Evolutionary conservation across 2,888 invertebrate genomes (phyloP), one percentile per base, ranked within the genome.

Genomic region (Mermis nigrescens): DNA sequence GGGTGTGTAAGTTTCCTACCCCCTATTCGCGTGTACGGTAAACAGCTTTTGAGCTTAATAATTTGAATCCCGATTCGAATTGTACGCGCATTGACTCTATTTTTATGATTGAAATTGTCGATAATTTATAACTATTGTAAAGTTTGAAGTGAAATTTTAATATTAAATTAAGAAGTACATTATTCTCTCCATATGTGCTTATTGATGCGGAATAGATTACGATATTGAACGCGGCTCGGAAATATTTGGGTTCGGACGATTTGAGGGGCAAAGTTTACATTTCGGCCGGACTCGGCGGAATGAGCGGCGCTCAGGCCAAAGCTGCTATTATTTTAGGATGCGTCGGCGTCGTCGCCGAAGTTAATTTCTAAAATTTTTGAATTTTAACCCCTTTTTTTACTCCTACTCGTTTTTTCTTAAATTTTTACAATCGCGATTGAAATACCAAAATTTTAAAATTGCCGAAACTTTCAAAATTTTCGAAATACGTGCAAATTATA

Each of bases 251-350:
- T 1, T 64, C 69, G 0, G 70, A 73, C 46, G 72, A 76, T 57
- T 67, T 81, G 62, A 68, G 72, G 1, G 80, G 80, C 45, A 78
- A 76, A 69, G 79, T 78, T 24, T 80, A 79, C 64, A 71, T 81
- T 29, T 78, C 79, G 0, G 78, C 80, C 1, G 81, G 81, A 1
- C 72, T 81, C 2, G 81, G 80, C 12, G 80, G 80, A 15, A 80
- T 80, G 80, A 79, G 79, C 63, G 81, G 81, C 1, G 81, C 81
- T 0, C 81, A 81, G 68, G 78, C 80, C 1, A 81, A 81, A 68
- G 80, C 81, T 1, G 78, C 80, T 1, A 77, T 78, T 45, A 80
- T 81, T 60, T 75, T 77, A 61, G 80, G 80, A 0, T 81, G 80
- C 68, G 71, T 81, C 27, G 80, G 80, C 31, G 79, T 81, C 3